These are phyloP conservation scores for Zapus hudsonius DNA, from an alignment of 2,113 vertebrate genomes.

Conservation along the genomic window DNA sequence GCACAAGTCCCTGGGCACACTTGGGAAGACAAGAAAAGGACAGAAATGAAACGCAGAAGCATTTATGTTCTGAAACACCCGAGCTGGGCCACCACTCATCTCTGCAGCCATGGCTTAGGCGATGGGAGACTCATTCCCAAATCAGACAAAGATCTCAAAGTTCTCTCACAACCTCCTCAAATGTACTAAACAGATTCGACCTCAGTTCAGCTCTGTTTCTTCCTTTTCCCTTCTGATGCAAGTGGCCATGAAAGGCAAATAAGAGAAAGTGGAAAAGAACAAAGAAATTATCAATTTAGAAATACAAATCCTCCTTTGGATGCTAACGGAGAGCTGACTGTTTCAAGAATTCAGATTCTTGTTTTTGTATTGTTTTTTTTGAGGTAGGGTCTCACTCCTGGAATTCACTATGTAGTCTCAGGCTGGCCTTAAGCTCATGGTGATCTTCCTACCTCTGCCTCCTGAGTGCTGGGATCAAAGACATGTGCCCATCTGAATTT, in stretches of 20 bases:
- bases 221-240: background rate
- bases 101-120: background rate
- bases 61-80: background rate
- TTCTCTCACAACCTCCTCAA: background rate
- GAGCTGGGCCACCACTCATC: background rate
- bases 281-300: background rate
- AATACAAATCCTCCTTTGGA: background rate
- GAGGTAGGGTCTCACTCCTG: too few relatives aligned
- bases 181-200: background rate
- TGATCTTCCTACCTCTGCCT: too few relatives aligned
- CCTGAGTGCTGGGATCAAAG: too few relatives aligned
- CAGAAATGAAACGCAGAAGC: slow-evolving; percentile 11
- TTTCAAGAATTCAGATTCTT: too few relatives aligned
- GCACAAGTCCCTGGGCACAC: slow-evolving; percentile 94
- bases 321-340: too few relatives aligned
- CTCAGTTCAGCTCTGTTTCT: background rate
- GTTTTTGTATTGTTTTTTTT: too few relatives aligned
- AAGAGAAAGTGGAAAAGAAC: background rate
- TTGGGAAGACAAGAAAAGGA: slow-evolving; percentile 81
- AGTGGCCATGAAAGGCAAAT: background rate
- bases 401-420: too few relatives aligned
- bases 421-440: too few relatives aligned
- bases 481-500: background rate
- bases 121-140: background rate
- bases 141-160: background rate